A percentile compares a stretch with the other conserved stretches of the same genome.
Conservation (phyloP, 2,888 invertebrate species). For the Drosophila paracracens region DNA sequence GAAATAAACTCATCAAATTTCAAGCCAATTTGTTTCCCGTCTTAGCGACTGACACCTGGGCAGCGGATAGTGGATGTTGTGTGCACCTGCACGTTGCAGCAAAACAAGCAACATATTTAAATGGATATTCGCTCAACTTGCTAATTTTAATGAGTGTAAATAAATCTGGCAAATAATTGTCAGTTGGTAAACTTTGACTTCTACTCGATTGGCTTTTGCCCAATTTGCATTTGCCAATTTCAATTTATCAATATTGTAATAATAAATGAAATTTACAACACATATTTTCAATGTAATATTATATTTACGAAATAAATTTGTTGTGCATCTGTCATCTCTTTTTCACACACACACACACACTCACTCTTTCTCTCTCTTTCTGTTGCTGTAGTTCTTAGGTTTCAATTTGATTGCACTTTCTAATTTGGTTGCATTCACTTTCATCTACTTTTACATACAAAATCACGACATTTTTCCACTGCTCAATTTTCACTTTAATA, state of each 20-base stretch:
- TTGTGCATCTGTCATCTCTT: background rate
- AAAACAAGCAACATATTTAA: too few relatives aligned
- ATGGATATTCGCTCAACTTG: background rate
- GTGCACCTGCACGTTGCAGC: background rate
- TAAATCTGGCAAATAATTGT: background rate
- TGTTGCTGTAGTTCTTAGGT: background rate
- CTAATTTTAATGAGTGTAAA: background rate
- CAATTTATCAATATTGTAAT: background rate
- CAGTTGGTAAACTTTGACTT: background rate
- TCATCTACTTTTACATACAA: conserved; percentile 1
- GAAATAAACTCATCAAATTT: conserved; percentile 65
- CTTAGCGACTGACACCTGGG: conserved; percentile 23
- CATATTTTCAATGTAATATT: background rate
- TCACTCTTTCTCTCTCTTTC: background rate
- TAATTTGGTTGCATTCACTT: conserved; percentile 29
- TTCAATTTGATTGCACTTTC: conserved; percentile 5
- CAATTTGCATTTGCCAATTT: background rate
- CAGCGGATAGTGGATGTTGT: background rate
- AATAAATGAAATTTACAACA: background rate
- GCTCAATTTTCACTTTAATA: conserved; percentile 27
- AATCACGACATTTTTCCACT: background rate
- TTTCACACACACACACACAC: background rate
- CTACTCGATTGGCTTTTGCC: background rate
- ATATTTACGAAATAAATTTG: background rate
- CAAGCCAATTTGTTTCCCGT: conserved; percentile 62